Conservation (phyloP, 2,113 vertebrate genomes). For the Patagioenas fasciata region DNA sequence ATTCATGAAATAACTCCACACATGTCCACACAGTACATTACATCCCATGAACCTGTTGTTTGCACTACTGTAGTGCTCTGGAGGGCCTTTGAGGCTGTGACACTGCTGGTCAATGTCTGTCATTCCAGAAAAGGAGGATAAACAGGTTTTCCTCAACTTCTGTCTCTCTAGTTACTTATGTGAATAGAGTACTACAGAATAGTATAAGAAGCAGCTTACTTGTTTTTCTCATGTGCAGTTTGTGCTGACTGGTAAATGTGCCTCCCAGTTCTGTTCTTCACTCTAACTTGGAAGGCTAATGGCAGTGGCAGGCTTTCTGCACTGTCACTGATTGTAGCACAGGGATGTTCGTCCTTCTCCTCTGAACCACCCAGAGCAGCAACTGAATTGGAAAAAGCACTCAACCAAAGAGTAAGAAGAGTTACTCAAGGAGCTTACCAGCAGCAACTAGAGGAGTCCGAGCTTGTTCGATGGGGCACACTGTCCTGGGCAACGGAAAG, state of each 20-base stretch:
- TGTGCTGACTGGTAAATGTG: background rate
- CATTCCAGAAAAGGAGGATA: background rate
- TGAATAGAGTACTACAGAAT: background rate
- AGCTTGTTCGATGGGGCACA: background rate
- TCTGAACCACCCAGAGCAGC: background rate
- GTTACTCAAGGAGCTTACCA: background rate
- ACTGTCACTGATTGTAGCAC: rapidly evolving
- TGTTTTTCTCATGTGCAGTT: background rate
- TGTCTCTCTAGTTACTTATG: background rate
- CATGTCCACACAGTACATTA: background rate
- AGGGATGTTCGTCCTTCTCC: background rate
- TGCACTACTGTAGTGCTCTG: background rate
- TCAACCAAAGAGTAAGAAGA: rapidly evolving
- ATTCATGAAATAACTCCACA: background rate
- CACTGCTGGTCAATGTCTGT: background rate
- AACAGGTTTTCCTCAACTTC: background rate
- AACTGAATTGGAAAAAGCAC: background rate
- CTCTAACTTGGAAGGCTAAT: background rate
- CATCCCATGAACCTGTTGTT: background rate
- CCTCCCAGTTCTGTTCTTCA: background rate
- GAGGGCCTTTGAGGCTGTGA: background rate
- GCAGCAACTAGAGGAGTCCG: background rate
- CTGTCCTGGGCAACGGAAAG: background rate
- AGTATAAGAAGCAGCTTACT: background rate
- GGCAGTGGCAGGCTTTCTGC: background rate